A percentile compares a stretch with the other conserved stretches of the same genome.
Evolutionary conservation across 2,797 vertebrate species (phyloP).

Genomic region (Hippopotamyrus pictus): DNA sequence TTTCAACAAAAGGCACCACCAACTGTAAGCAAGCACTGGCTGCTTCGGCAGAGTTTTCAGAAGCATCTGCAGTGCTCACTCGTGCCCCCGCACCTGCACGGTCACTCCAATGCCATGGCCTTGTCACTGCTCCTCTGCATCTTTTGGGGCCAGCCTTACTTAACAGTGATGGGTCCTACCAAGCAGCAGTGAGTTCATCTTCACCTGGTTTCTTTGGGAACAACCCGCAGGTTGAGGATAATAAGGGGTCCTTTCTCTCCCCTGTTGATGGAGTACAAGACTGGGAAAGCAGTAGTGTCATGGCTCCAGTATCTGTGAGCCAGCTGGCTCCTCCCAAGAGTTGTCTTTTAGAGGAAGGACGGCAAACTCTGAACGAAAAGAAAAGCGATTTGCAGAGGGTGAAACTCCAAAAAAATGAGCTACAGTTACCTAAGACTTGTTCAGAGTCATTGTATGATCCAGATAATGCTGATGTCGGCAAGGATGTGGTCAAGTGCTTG

Average conservation of each 20-base stretch:
- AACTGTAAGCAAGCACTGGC: not conserved
- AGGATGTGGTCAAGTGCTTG: conserved; percentile 27
- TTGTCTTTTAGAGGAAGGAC: not conserved
- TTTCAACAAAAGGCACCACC: not conserved
- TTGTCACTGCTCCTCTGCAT: not conserved
- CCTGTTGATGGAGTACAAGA: not conserved
- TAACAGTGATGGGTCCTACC: conserved; percentile 35
- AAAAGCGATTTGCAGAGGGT: conserved; percentile 43
- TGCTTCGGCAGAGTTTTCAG: not conserved
- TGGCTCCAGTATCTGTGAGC: not conserved
- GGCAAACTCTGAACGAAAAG: conserved; percentile 32
- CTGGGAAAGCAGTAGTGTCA: conserved; percentile 7
- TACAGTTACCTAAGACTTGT: conserved; percentile 32
- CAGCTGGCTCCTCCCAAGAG: not conserved
- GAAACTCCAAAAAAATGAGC: conserved; percentile 42
- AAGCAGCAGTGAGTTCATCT: conserved; percentile 13
- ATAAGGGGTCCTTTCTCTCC: not conserved
- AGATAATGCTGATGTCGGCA: conserved; percentile 26
- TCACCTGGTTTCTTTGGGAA: conserved; percentile 20
- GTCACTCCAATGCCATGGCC: not conserved
- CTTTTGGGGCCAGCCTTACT: conserved; percentile 32
- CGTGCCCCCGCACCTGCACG: conserved; percentile 20
- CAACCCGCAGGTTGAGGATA: not conserved
- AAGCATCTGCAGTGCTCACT: not conserved
- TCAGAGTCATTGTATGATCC: conserved; percentile 22